Percentiles rank a stretch among this genome's conserved stretches.
Conservation (phyloP, 2,888 invertebrate genomes). For the Chaetogeoica ovagalla region DNA sequence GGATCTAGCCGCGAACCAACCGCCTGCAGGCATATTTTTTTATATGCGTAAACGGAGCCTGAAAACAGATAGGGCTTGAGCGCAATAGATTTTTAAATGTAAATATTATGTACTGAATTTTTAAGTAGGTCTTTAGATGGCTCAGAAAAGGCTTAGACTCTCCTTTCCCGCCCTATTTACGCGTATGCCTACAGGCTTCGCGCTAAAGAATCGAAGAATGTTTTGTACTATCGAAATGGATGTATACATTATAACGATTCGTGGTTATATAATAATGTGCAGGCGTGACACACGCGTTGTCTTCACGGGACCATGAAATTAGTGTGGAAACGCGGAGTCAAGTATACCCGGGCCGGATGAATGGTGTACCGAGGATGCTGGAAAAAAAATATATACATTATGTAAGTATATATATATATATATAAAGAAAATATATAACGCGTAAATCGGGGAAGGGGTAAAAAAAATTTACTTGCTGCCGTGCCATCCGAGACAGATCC, state of each 20-base stretch:
- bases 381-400: not conserved
- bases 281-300: constrained; percentile 37
- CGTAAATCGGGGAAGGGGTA: not conserved
- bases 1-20: too few relatives aligned
- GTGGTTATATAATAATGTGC: constrained; percentile 23
- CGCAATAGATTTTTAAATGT: too few relatives aligned
- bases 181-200: too few relatives aligned
- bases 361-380: not conserved
- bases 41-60: too few relatives aligned
- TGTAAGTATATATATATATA: not conserved
- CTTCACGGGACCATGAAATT: constrained; percentile 35
- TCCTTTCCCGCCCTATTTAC: too few relatives aligned
- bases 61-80: too few relatives aligned
- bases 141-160: too few relatives aligned
- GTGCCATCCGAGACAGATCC: not conserved
- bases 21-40: too few relatives aligned
- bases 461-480: not conserved
- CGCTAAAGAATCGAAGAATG: not conserved
- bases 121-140: too few relatives aligned
- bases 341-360: not conserved
- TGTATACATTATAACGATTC: not conserved
- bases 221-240: constrained; percentile 5
- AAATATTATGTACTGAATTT: too few relatives aligned
- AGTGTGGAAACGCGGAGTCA: constrained; percentile 11
- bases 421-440: too few relatives aligned